Percentiles rank a stretch among this genome's conserved stretches.
Conservation (phyloP, 1,140 invertebrate species). For the Dolichoris vasculosae region DNA sequence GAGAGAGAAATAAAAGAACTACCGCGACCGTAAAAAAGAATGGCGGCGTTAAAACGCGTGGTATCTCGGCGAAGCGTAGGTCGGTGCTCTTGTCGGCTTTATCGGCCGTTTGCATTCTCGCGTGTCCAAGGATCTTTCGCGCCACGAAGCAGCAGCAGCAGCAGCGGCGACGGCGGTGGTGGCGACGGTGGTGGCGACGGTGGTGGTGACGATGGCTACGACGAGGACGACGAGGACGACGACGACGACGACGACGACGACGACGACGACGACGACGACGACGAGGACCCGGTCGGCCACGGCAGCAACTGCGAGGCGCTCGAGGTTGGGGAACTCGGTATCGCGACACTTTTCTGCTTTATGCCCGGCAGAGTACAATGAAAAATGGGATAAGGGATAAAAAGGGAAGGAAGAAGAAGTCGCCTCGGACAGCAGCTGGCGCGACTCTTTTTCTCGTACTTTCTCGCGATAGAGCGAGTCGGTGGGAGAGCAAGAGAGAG, state of each 20-base stretch:
- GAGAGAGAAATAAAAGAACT: background rate
- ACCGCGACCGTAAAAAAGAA: background rate
- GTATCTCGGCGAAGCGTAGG: constrained; percentile 28
- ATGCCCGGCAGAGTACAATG: constrained; percentile 12
- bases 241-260: background rate
- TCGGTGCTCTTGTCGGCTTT: constrained; percentile 28
- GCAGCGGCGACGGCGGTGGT: background rate
- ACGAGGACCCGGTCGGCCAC: background rate
- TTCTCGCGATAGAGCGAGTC: background rate
- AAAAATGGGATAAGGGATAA: constrained; percentile 28
- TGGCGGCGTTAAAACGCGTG: constrained; percentile 26
- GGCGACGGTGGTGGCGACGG: too few species aligned
- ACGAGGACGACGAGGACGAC: background rate
- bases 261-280: too few species aligned
- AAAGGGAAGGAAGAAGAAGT: background rate
- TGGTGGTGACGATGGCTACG: background rate
- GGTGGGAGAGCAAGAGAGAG: background rate
- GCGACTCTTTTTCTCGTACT: background rate
- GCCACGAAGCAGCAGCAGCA: background rate
- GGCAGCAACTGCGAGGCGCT: constrained; percentile 5
- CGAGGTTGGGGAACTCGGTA: background rate
- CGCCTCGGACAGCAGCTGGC: constrained; percentile 1
- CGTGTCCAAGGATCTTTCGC: constrained; percentile 36
- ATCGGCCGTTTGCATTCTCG: constrained; percentile 44
- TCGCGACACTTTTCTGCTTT: constrained; percentile 25